These are phyloP conservation scores for Charadrius vociferus DNA, from an alignment of 2,113 vertebrate genomes.

Conservation along the genomic window DNA sequence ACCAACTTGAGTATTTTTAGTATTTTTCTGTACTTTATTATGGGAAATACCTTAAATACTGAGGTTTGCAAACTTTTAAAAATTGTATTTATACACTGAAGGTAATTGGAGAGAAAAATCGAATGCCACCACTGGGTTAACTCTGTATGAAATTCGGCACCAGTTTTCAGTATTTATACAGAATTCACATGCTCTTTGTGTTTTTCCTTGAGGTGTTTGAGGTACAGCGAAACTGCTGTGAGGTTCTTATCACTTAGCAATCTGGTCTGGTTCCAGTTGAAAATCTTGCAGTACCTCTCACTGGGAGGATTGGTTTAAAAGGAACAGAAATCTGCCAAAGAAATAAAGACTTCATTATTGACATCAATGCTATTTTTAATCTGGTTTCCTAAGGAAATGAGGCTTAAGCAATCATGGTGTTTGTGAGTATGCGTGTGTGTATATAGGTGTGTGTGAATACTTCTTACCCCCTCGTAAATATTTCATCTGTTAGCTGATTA, in stretches of 20 bases:
- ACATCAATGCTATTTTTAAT: slow-evolving; percentile 66
- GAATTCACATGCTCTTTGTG: slow-evolving; percentile 40
- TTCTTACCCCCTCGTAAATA: neutral
- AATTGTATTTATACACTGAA: slow-evolving; percentile 18
- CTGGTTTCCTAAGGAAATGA: slow-evolving; percentile 68
- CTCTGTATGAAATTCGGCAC: neutral
- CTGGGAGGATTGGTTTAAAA: slow-evolving; percentile 68
- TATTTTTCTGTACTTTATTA: slow-evolving; percentile 8
- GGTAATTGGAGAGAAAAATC: slow-evolving; percentile 27
- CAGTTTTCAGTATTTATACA: slow-evolving; percentile 17
- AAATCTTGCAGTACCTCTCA: slow-evolving; percentile 49
- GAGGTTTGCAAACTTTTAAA: slow-evolving; percentile 33
- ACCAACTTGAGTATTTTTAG: neutral
- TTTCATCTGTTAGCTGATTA: slow-evolving; percentile 25
- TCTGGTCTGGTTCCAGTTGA: slow-evolving; percentile 64
- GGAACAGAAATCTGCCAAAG: slow-evolving; percentile 53
- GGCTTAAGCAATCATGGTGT: slow-evolving; percentile 21
- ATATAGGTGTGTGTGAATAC: neutral
- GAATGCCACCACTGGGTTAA: slow-evolving; percentile 29
- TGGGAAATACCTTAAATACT: slow-evolving; percentile 60
- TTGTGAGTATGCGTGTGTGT: neutral
- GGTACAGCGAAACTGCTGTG: slow-evolving; percentile 62
- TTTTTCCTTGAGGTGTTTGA: slow-evolving; percentile 69
- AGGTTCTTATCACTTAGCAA: slow-evolving; percentile 63
- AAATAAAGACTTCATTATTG: slow-evolving; percentile 67